Evolutionary conservation across 2,113 vertebrate species (phyloP), one percentile per base, ranked within the genome.

Genomic region (Sitta europaea): DNA sequence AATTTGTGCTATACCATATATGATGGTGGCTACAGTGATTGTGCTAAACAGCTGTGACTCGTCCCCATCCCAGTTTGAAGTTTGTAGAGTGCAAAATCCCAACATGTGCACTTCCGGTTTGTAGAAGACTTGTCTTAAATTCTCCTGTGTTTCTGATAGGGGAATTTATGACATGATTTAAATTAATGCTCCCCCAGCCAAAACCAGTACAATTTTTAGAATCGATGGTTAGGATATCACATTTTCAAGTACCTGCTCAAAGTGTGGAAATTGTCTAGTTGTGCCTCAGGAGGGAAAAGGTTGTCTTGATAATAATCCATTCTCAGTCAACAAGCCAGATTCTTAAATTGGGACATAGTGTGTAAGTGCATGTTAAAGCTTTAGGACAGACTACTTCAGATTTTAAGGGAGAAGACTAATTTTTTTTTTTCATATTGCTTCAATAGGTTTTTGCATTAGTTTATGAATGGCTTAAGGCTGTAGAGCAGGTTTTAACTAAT

Each of bases 1-100:
- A 92, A 53, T 57, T 23, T 0, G 0, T 87, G 47, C 38, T n/a
- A 4, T 28, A 9, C 29, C 28, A 11, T 11, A 10, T 62, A 18
- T 40, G 87, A 54, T 35, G 67, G 35, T 63, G 33, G 36, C 57
- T 74, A 2, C 16, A 54, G 25, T 36, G 62, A 14, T 59, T 40
- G 36, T 81, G 35, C 42, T 67, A 8, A 71, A 54, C 29, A 68
- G 35, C 42, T 54, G 40, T 33, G 33, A 59, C 40, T 86, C 2
- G 0, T 61, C 20, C 35, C 47, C 19, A 15, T 67, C 31, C 31
- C 36, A 40, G 7, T 40, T 4, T 45, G 40, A 74, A 50, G 24
- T 71, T 67, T 36, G 21, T 57, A 54, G 55, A 63, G 40, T 75
- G 14, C 6, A 47, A 68, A 48, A 82, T 74, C 31, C 47, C 55